Conservation (phyloP, 2,888 invertebrate species). For the Protodeltote pygarga region DNA sequence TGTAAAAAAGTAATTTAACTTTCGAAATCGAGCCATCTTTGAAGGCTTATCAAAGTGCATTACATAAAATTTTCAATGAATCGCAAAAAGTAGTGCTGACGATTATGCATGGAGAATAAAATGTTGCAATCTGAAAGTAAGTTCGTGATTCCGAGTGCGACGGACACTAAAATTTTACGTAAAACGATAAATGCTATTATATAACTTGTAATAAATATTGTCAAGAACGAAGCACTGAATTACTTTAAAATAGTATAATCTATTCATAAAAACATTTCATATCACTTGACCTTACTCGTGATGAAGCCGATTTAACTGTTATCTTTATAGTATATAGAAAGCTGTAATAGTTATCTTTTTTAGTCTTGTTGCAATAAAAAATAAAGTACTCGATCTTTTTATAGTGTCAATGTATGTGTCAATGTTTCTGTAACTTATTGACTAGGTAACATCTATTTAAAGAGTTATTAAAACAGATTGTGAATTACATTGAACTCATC, state of each 20-base stretch:
- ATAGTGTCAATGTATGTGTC: slow-evolving; percentile 2
- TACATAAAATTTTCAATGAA: slow-evolving; percentile 28
- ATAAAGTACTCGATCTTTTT: slow-evolving; percentile 13
- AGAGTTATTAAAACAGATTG: no score
- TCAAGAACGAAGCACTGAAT: slow-evolving; percentile 1
- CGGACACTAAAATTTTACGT: slow-evolving; percentile 41
- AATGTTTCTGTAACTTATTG: neutral
- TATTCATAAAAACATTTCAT: neutral
- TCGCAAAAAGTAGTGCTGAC: slow-evolving; percentile 31
- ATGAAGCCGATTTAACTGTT: slow-evolving; percentile 19
- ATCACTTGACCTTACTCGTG: slow-evolving; percentile 20
- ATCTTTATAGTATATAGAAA: slow-evolving; percentile 20
- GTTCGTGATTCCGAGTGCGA: slow-evolving; percentile 36
- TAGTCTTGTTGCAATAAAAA: slow-evolving; percentile 8
- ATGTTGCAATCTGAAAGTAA: slow-evolving; percentile 47
- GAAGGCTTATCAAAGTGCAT: slow-evolving; percentile 32
- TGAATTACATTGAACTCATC: neutral
- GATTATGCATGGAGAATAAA: slow-evolving; percentile 33
- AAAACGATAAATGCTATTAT: slow-evolving; percentile 27
- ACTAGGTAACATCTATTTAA: no score
- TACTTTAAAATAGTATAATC: slow-evolving; percentile 3
- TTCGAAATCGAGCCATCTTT: slow-evolving; percentile 1
- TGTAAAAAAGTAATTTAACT: slow-evolving; percentile 1
- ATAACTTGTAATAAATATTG: slow-evolving; percentile 23
- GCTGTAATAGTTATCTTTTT: slow-evolving; percentile 21